These are phyloP conservation scores for Parotocinclus haroldoi DNA, from an alignment of 2,797 vertebrate genomes.

Conservation along the genomic window DNA sequence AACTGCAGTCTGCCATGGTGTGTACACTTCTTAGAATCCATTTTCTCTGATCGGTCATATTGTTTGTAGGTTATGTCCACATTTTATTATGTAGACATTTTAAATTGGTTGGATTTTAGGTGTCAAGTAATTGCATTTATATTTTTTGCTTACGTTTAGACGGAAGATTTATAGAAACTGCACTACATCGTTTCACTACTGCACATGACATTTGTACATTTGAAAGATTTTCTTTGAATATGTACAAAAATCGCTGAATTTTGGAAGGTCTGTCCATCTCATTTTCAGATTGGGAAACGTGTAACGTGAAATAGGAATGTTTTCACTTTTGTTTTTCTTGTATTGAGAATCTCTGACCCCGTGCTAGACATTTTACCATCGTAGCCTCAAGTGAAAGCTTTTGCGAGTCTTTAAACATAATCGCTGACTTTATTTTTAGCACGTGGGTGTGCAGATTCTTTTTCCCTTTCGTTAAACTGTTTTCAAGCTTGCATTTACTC, in stretches of 20 bases:
- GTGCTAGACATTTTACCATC: constrained; percentile 17
- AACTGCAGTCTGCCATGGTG: background rate
- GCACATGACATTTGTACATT: too few relatives aligned
- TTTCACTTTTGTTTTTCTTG: background rate
- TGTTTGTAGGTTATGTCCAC: too few relatives aligned
- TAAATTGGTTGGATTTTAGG: too few relatives aligned
- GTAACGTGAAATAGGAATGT: constrained; percentile 17
- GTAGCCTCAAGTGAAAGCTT: constrained; percentile 7
- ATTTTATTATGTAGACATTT: too few relatives aligned
- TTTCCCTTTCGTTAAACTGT: too few relatives aligned
- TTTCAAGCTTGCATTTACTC: too few relatives aligned
- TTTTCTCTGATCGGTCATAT: background rate
- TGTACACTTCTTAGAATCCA: background rate
- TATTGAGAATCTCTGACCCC: constrained; percentile 15
- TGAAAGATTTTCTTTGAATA: too few relatives aligned
- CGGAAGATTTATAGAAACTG: too few relatives aligned
- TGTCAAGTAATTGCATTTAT: too few relatives aligned
- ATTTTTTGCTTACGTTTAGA: too few relatives aligned
- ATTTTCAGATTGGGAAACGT: constrained; percentile 12
- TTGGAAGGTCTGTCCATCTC: constrained; percentile 7
- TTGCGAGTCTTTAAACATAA: background rate
- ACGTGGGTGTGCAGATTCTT: background rate
- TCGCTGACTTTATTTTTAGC: background rate
- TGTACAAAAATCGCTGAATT: constrained; percentile 9
- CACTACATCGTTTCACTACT: background rate